These are phyloP conservation scores for Oegoconia quadripuncta DNA, from an alignment of 2,888 invertebrate genomes.

Conservation along the genomic window DNA sequence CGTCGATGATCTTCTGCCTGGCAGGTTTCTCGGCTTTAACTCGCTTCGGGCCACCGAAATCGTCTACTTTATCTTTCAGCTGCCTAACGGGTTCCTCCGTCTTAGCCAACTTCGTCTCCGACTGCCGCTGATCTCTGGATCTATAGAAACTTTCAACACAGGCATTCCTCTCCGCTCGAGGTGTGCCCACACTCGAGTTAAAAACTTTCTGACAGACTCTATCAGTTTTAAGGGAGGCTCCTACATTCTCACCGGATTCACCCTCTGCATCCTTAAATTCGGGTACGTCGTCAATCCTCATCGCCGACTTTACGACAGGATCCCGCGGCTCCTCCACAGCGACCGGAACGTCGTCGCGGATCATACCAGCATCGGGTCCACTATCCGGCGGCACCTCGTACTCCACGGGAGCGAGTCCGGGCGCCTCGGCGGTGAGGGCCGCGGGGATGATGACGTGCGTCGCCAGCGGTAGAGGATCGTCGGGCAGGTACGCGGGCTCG, in stretches of 20 bases:
- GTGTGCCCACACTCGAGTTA: not conserved
- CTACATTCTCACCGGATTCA: too few relatives aligned
- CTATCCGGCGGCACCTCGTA: too few relatives aligned
- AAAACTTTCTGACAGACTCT: not conserved
- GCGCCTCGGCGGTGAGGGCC: slow-evolving; percentile 22
- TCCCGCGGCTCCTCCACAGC: too few relatives aligned
- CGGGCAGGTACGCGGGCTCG: slow-evolving; percentile 20
- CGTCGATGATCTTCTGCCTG: slow-evolving; percentile 1
- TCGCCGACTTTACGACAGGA: not conserved
- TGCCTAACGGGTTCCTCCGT: not conserved
- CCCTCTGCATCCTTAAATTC: not conserved
- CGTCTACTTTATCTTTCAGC: not conserved
- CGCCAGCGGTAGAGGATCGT: slow-evolving; percentile 31
- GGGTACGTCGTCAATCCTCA: not conserved
- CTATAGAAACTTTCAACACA: not conserved
- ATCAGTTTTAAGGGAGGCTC: too few relatives aligned
- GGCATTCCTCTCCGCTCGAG: too few relatives aligned
- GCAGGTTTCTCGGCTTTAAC: not conserved
- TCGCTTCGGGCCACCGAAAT: not conserved
- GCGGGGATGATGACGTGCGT: slow-evolving; percentile 34
- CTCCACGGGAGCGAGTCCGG: too few relatives aligned
- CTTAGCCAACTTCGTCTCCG: not conserved
- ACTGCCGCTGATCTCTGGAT: not conserved
- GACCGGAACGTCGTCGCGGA: too few relatives aligned
- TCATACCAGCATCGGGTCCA: too few relatives aligned